phyloP scores from a whole-genome alignment of 2,113 vertebrate species.

The Empidonax alnorum region DNA sequence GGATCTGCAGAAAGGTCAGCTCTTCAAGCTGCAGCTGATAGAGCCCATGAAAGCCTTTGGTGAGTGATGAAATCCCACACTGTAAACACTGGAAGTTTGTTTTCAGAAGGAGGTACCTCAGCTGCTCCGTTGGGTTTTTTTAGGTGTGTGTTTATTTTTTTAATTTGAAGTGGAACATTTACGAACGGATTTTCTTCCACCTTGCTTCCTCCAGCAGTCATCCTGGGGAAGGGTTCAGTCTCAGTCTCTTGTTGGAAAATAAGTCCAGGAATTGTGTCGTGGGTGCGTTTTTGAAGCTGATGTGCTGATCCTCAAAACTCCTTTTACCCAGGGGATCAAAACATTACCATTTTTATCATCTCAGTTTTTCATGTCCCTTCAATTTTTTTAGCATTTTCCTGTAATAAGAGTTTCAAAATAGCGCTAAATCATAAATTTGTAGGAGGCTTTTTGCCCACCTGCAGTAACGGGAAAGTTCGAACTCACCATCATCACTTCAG shows the following conservation, averaged over 20 bases:
- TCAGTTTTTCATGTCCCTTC: background rate
- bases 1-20: slow-evolving; percentile 83
- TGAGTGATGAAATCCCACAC: slow-evolving; percentile 72
- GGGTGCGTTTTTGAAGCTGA: background rate
- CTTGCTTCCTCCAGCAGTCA: background rate
- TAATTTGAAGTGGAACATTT: background rate
- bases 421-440: background rate
- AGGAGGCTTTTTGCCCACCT: background rate
- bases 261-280: background rate
- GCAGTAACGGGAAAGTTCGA: background rate
- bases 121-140: background rate
- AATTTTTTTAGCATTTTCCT: background rate
- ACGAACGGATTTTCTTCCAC: background rate
- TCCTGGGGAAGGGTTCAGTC: background rate
- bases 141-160: background rate
- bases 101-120: background rate
- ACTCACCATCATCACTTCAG: background rate
- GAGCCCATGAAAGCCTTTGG: slow-evolving; percentile 97
- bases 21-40: slow-evolving; percentile 87
- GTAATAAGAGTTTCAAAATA: background rate
- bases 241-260: background rate
- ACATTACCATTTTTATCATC: background rate
- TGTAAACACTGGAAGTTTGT: background rate
- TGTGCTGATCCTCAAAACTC: background rate
- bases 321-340: background rate